Evolutionary conservation across 2,797 vertebrate species (phyloP), one percentile per base, ranked within the genome.

Genomic region (Hyperoplus immaculatus): DNA sequence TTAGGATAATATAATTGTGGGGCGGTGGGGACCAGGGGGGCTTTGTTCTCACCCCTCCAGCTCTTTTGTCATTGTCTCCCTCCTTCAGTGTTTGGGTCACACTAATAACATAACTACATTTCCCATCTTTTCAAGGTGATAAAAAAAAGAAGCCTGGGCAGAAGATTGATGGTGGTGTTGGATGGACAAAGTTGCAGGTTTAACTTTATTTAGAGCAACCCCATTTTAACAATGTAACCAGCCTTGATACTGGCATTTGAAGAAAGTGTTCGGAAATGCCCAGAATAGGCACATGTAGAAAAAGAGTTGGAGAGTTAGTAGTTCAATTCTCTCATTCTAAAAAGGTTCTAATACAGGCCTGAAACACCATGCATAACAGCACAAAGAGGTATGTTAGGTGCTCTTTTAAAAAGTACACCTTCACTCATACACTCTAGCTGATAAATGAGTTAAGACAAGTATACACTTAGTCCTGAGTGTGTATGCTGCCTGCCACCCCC

Each of bases 1-100:
- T 85, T 89, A 74, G 78, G 72, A 14, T 88, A 86, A 92, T 91
- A 64, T 54, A 43, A 85, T 85, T 88, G 55, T 71, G 63, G 29
- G 29, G 57, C 8, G 5, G 62, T 57, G 65, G 65, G 58, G 73
- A 55, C 69, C 15, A 5, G 72, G 55, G 57, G 46, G 13, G 60
- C 14, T 62, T 75, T 65, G 7, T 49, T 65, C 29, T 75, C 3
- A 13, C 49, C 61, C 11, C 29, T 29, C 72, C 16, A 16, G 59
- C 29, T 71, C 67, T 72, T 29, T 75, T 39, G 50, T 86, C 63
- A 58, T 61, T 5, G 42, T 67, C 63, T 72, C 4, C 3, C 29
- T 29, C 29, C 1, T 51, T 65, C 50, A 16, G 6, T 29, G 49
- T 69, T 73, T 64, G 8, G 10, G 16, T 74, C 55, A 59, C 11